Evolutionary conservation across 2,113 vertebrate genomes (phyloP), one percentile per base, ranked within the genome.

Genomic region (Cacatua alba): DNA sequence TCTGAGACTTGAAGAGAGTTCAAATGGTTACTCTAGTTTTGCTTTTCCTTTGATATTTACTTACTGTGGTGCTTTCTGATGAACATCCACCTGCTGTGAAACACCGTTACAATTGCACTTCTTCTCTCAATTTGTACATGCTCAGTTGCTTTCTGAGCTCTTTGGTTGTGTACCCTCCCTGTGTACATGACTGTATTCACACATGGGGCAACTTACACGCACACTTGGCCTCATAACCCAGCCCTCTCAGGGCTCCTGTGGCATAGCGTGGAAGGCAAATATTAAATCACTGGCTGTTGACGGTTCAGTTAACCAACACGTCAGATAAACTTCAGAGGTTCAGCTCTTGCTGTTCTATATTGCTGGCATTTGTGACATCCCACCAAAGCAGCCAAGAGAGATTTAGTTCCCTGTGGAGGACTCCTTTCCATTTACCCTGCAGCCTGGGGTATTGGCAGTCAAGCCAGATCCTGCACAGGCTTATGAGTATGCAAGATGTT

Each of bases 1-100:
- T 96, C 93, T 95, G 95, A 95, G 93, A 95, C 76, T 75, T 93
- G 94, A 94, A 84, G 92, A 94, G 77, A 96, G 74, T 97, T 97
- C 90, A 97, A 94, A 92, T 96, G 88, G 77, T 96, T 97, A 84
- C 81, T 92, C 85, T 74, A 77, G 67, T 82, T 97, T 82, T 96
- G 74, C 85, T 96, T 97, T 95, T 91, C 41, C 44, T 95, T 94
- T 96, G 92, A 57, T 96, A 91, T 95, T 92, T 39, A 7, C 94
- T 96, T 76, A 35, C 62, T 20, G 48, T n/a, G 79, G 26, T 41
- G 76, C 60, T 71, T 88, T 78, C 77, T 71, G 68, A 65, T 84
- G 88, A 90, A 17, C 33, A 28, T 26, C 14, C 20, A 15, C 86
- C 60, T 43, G 53, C 76, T 85, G 51, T 55, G 88, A 68, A 77